These are phyloP conservation scores for Spodoptera exigua DNA, from an alignment of 2,888 invertebrate genomes.

Conservation along the genomic window DNA sequence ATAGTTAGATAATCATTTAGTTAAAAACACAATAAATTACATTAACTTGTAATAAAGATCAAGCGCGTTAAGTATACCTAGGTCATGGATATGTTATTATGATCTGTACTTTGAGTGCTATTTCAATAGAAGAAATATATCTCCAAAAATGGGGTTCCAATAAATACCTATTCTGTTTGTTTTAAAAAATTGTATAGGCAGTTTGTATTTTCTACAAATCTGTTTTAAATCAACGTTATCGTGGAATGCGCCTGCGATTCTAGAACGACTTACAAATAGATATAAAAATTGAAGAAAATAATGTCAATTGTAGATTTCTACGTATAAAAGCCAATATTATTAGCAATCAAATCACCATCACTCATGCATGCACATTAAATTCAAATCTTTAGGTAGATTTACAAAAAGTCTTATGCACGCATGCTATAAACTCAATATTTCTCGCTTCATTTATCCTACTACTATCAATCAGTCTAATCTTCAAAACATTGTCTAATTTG, in stretches of 20 bases:
- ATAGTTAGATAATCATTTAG: no score
- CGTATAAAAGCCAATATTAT: neutral
- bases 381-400: no score
- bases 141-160: no score
- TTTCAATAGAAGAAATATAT: no score
- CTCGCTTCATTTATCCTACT: no score
- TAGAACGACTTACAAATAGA: conserved; percentile 4
- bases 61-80: no score
- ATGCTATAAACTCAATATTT: no score
- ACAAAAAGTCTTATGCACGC: no score
- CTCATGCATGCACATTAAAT: neutral
- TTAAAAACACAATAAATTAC: no score
- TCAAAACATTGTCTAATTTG: conserved; percentile 18
- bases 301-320: conserved; percentile 1
- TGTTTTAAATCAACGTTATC: conserved; percentile 6
- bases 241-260: conserved; percentile 59
- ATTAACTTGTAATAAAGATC: no score
- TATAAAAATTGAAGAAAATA: conserved; percentile 17
- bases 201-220: conserved; percentile 1
- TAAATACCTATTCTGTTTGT: neutral
- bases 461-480: conserved; percentile 18
- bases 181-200: conserved; percentile 5
- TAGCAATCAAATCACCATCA: conserved; percentile 6
- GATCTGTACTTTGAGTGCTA: no score
- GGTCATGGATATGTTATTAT: no score